Conservation (phyloP, 2,113 vertebrate genomes). For the Hystrix cristata region DNA sequence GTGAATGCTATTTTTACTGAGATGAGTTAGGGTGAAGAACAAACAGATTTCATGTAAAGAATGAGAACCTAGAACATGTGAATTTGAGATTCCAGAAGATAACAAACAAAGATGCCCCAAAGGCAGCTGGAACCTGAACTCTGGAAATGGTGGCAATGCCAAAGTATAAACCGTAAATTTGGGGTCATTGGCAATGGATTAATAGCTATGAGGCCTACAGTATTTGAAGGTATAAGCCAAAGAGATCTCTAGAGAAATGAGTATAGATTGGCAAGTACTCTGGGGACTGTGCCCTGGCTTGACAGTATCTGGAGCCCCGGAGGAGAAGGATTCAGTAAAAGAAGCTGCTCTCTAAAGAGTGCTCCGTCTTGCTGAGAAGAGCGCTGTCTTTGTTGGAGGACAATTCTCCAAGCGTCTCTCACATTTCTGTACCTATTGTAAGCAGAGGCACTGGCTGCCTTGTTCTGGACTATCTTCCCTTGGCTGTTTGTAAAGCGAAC, state of each 20-base stretch:
- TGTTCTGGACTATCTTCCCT: background rate
- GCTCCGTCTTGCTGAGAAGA: background rate
- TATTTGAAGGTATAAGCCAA: background rate
- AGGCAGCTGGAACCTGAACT: background rate
- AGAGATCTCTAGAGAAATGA: background rate
- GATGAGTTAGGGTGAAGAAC: background rate
- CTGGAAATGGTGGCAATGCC: background rate
- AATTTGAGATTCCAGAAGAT: background rate
- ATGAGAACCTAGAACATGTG: background rate
- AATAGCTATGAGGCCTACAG: background rate
- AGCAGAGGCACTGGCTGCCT: background rate
- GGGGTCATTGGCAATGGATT: background rate
- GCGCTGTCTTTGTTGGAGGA: background rate
- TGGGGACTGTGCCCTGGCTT: background rate
- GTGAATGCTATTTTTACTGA: background rate
- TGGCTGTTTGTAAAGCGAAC: background rate
- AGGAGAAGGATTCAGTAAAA: background rate
- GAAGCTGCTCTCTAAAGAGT: background rate
- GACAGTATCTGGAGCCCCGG: background rate
- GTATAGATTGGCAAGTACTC: background rate
- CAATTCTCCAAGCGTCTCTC: background rate
- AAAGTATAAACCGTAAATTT: background rate
- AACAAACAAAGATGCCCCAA: background rate
- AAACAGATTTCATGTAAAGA: background rate
- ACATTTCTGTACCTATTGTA: background rate